A percentile compares a stretch with the other conserved stretches of the same genome.
Evolutionary conservation across 2,797 vertebrate species (phyloP).

Genomic region (Muscicapa comitata): DNA sequence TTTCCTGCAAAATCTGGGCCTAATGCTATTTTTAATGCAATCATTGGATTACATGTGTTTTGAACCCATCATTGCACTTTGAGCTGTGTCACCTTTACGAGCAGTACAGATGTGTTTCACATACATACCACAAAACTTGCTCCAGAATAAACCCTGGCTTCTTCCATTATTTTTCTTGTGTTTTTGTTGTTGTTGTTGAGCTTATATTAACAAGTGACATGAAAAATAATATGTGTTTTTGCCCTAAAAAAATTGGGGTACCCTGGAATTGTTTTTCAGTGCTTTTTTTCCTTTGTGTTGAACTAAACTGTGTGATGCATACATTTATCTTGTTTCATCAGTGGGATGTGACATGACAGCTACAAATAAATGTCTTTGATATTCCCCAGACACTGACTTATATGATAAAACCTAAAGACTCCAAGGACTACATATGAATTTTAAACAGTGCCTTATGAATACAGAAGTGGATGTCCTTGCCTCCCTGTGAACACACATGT

Average conservation of each 20-base stretch:
- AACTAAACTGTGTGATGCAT: not conserved
- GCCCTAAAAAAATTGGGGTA: not conserved
- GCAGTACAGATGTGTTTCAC: not conserved
- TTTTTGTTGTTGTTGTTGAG: not conserved
- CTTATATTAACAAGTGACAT: not conserved
- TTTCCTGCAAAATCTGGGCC: not conserved
- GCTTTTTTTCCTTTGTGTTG: not conserved
- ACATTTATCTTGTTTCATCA: not conserved
- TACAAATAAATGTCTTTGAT: not conserved
- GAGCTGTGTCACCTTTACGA: not conserved
- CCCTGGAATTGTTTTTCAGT: not conserved
- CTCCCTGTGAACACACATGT: not conserved
- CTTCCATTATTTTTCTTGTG: not conserved
- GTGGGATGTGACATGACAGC: not conserved
- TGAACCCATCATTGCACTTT: not conserved
- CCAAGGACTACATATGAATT: not conserved
- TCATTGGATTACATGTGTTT: not conserved
- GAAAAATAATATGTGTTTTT: not conserved
- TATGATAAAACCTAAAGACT: not conserved
- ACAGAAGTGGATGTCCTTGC: not conserved
- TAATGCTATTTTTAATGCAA: not conserved
- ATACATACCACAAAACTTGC: not conserved
- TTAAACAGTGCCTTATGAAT: not conserved
- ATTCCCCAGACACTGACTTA: not conserved
- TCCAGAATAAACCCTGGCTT: not conserved